phyloP scores from a whole-genome alignment of 1,140 invertebrate genomes.

The Macrocentrus cingulum region DNA sequence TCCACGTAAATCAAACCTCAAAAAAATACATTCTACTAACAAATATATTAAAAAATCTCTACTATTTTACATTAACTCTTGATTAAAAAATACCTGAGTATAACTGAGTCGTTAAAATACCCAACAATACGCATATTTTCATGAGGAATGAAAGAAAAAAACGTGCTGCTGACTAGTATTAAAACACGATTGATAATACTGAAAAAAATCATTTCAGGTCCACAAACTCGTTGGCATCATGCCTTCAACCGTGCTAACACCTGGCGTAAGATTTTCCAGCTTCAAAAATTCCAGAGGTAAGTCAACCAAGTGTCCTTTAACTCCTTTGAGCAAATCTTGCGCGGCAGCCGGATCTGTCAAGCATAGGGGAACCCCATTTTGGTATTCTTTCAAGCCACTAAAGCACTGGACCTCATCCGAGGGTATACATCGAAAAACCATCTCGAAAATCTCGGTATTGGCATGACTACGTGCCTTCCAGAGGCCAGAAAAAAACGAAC shows the following conservation, averaged over 20 bases:
- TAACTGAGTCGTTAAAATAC: too few relatives aligned
- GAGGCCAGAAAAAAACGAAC: constrained; percentile 77
- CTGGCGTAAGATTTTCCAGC: constrained; percentile 80
- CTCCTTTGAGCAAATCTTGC: constrained; percentile 68
- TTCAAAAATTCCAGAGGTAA: constrained; percentile 84
- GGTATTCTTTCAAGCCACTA: constrained; percentile 71
- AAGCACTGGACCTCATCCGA: constrained; percentile 77
- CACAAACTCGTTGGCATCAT: constrained; percentile 79
- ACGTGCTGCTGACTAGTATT: too few relatives aligned
- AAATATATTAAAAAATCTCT: too few relatives aligned
- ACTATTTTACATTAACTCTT: too few relatives aligned
- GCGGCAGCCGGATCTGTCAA: constrained; percentile 71
- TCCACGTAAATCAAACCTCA: too few relatives aligned
- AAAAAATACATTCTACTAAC: too few relatives aligned
- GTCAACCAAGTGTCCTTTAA: constrained; percentile 83
- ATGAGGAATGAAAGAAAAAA: too few relatives aligned
- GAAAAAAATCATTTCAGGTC: too few relatives aligned
- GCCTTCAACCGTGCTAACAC: constrained; percentile 77
- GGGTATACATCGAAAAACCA: constrained; percentile 86
- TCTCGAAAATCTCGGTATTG: constrained; percentile 87
- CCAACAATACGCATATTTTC: too few relatives aligned
- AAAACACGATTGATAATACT: too few relatives aligned
- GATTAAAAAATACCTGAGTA: too few relatives aligned
- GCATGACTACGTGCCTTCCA: constrained; percentile 76
- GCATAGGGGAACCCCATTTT: constrained; percentile 67